Base-by-base conservation (phyloP, 1,140 invertebrate genomes). In the Ganaspis sp. region DNA sequence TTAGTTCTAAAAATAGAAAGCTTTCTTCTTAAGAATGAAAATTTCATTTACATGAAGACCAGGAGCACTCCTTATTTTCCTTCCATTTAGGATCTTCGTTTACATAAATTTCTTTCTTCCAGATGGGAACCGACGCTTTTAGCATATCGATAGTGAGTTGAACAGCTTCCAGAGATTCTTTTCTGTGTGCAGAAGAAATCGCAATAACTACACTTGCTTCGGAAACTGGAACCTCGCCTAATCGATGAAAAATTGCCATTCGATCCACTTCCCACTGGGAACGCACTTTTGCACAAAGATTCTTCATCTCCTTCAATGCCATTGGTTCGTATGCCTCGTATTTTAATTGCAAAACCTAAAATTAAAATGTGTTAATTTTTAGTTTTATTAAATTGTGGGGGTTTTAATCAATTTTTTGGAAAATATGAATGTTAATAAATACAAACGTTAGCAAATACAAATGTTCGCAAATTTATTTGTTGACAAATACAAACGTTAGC, bases 291-390 rank as follows among this genome's bases (percentile, higher is more conserved):
- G 90, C 80, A 88, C 97, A 98, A 9, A 99, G 94, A 79, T 94
- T 94, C 75, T 94, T 93, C 93, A 99, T 95, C 82, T 95, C 93
- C 86, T 96, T 97, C 1, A 95, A 79, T 11, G 97, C 98, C 98
- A 99, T 99, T 58, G 94, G 90, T 81, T 96, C 95, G 90, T 98
- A 99, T 0, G 97, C 97, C 92, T 99, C 98, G 92, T 99, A 99
- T 87, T 97, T 95, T 49, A 99, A 91, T 72, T 93, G 93, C 8
- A 95, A 70, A 15, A 99, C 97, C 93, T 95, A 69, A 82, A 78
- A 80, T 79, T n/a, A 19, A 75, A 75, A 21, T 38, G 53, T 78
- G 45, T 58, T 21, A 76, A 40, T 12, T 38, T 72, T 3, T 19
- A 49, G 3, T 15, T n/a, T 45, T 12, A 45, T 45, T 45, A 40